Conservation (phyloP, 2,113 vertebrate species). For the Chionomys nivalis region DNA sequence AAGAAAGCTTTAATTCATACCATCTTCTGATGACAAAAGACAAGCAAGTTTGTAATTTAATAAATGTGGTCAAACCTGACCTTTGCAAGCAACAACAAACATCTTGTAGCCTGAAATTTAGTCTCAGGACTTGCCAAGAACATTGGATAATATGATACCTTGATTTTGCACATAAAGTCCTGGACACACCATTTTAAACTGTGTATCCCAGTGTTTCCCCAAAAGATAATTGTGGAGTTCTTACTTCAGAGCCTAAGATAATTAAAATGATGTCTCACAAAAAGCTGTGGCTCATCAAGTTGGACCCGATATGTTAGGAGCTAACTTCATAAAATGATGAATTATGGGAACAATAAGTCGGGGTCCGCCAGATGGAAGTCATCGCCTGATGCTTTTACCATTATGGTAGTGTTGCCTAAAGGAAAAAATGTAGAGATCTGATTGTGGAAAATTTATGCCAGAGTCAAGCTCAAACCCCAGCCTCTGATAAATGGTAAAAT, state of each 20-base stretch:
- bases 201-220: background rate
- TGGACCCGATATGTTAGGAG: background rate
- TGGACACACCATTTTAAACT: constrained; percentile 52
- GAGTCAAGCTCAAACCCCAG: constrained; percentile 20
- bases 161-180: constrained; percentile 63
- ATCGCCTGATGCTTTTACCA: constrained; percentile 9
- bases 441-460: constrained; percentile 66
- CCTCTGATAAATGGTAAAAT: constrained; percentile 62
- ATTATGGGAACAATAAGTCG: constrained; percentile 59
- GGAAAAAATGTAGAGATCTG: constrained; percentile 3
- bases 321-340: constrained; percentile 60
- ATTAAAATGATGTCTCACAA: constrained; percentile 50
- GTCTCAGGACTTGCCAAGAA: constrained; percentile 58
- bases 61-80: constrained; percentile 72
- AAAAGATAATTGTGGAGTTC: constrained; percentile 61
- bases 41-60: constrained; percentile 73
- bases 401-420: constrained; percentile 36
- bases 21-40: constrained; percentile 73
- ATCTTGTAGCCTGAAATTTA: constrained; percentile 68
- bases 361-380: constrained; percentile 57
- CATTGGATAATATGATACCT: constrained; percentile 71
- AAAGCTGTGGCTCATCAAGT: background rate
- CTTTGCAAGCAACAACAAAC: constrained; percentile 73
- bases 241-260: constrained; percentile 44
- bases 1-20: constrained; percentile 72